A percentile compares a stretch with the other conserved stretches of the same genome.
Conservation (phyloP, 2,888 invertebrate species). For the Schizaphis graminum region DNA sequence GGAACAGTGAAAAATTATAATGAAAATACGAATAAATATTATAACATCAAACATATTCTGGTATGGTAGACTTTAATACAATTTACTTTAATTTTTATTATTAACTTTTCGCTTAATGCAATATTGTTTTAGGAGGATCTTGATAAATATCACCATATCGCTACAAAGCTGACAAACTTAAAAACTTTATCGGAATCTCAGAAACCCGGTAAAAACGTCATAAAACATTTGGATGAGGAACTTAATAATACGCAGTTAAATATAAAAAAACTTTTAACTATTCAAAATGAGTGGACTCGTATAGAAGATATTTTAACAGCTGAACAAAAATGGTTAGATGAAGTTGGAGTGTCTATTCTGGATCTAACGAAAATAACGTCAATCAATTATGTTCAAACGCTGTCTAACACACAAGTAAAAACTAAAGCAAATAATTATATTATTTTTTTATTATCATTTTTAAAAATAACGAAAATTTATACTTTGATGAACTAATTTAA, state of each 20-base stretch:
- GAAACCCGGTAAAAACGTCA: constrained; percentile 29
- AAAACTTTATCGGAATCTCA: constrained; percentile 29
- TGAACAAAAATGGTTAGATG: constrained; percentile 52
- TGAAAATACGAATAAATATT: constrained; percentile 2
- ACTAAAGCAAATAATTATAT: background rate
- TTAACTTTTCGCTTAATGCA: background rate
- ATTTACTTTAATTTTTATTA: background rate
- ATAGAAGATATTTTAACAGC: constrained; percentile 36
- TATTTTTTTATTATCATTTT: background rate
- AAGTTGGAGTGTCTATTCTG: constrained; percentile 9
- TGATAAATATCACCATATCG: background rate
- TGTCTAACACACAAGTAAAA: constrained; percentile 32
- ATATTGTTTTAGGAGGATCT: constrained; percentile 50
- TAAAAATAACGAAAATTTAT: background rate
- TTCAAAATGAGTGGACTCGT: constrained; percentile 45
- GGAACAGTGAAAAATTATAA: background rate
- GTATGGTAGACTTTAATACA: background rate
- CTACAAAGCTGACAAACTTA: background rate
- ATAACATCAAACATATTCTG: constrained; percentile 46
- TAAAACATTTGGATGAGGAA: constrained; percentile 27
- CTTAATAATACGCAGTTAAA: background rate
- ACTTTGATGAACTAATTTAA: background rate
- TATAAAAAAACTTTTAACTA: background rate
- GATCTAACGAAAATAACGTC: constrained; percentile 46
- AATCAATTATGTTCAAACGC: constrained; percentile 16